Evolutionary conservation across 2,888 invertebrate species (phyloP).

Genomic region (Deroplatys truncata): DNA sequence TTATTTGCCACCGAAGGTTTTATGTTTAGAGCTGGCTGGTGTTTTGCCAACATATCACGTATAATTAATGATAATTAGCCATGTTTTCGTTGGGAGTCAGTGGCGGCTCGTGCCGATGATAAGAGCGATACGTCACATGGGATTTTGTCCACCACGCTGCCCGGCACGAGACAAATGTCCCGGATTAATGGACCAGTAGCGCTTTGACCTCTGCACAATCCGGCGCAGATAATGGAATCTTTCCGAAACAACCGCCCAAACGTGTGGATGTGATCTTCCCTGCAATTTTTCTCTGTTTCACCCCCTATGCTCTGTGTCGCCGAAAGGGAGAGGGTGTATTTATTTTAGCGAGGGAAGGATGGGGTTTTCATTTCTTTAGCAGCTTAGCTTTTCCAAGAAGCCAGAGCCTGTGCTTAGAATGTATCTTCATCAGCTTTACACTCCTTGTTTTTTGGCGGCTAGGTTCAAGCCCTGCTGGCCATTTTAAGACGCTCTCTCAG

Average conservation of each 20-base stretch:
- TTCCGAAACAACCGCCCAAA: constrained; percentile 3
- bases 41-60: background rate
- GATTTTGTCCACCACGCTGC: background rate
- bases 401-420: background rate
- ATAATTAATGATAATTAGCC: background rate
- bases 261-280: background rate
- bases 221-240: constrained; percentile 18
- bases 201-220: constrained; percentile 19
- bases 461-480: too few species aligned
- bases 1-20: background rate
- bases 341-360: background rate
- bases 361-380: background rate
- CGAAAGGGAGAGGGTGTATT: background rate
- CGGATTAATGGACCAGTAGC: constrained; percentile 11
- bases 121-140: constrained; percentile 12
- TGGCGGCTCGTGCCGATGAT: background rate
- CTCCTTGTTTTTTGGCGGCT: too few species aligned
- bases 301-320: background rate
- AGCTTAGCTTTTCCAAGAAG: background rate
- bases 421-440: background rate
- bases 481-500: too few species aligned
- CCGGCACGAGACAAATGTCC: constrained; percentile 9
- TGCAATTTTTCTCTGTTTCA: background rate
- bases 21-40: background rate
- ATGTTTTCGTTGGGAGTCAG: background rate